Evolutionary conservation across 35 echinoderm and acorn worm genomes (phyloP).

Genomic region (Patiria miniata): DNA sequence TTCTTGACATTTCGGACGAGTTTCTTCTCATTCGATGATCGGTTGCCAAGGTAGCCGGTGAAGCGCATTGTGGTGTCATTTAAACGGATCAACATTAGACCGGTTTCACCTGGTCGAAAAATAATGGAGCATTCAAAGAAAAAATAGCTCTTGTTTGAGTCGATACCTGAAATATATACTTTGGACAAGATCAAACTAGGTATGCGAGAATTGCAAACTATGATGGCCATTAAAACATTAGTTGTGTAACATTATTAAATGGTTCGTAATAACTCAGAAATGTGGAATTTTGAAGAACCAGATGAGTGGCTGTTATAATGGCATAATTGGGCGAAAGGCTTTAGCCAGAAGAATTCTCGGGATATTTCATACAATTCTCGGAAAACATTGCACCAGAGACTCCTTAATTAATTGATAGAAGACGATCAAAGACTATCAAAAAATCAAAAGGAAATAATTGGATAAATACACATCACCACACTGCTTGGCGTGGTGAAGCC

Average conservation of each 20-base stretch:
- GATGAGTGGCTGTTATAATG: no score
- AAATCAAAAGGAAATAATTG: no score
- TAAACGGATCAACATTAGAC: constrained; percentile 50
- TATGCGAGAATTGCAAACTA: no score
- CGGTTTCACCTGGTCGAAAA: constrained; percentile 65
- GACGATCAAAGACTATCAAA: no score
- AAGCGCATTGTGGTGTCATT: constrained; percentile 36
- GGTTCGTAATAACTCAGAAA: neutral
- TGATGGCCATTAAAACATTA: no score
- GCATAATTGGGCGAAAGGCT: neutral
- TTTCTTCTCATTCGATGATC: constrained; percentile 64
- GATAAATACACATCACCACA: no score
- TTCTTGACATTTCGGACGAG: constrained; percentile 50
- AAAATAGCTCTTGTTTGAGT: neutral
- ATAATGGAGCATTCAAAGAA: neutral
- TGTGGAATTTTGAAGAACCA: no score
- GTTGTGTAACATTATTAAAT: neutral
- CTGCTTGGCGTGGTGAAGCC: no score
- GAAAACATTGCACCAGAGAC: no score
- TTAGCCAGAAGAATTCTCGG: no score
- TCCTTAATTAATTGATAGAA: no score
- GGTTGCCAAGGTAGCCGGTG: constrained; percentile 49
- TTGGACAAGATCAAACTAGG: neutral
- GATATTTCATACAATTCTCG: no score
- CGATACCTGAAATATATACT: neutral